phyloP scores from a whole-genome alignment of 2,113 vertebrate genomes.

The Epinephelus fuscoguttatus region DNA sequence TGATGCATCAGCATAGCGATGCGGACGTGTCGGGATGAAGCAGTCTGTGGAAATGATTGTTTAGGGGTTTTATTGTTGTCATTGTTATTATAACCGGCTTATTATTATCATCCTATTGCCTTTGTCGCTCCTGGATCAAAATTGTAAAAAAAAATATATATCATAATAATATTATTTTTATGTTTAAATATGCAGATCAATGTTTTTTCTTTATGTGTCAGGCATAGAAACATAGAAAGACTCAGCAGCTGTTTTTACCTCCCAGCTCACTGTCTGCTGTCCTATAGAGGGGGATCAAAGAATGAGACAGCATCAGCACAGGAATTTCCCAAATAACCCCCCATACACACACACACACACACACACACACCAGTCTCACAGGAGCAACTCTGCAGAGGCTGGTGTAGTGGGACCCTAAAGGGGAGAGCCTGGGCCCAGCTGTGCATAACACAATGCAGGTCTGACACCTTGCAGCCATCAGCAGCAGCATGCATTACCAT shows the following conservation, averaged over 20 bases:
- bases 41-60: not conserved
- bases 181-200: not conserved
- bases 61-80: not conserved
- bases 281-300: not conserved
- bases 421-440: not conserved
- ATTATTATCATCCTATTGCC: not conserved
- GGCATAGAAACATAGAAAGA: not conserved
- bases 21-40: not conserved
- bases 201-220: not conserved
- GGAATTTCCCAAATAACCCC: conserved; percentile 54
- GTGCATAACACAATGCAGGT: not conserved
- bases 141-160: not conserved
- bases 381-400: conserved; percentile 19
- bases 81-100: not conserved
- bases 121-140: not conserved
- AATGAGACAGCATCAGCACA: conserved; percentile 45
- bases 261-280: conserved; percentile 13
- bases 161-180: not conserved
- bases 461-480: not conserved
- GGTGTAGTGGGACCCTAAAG: not conserved
- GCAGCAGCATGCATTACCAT: not conserved
- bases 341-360: not conserved
- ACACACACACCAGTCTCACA: not conserved
- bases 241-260: conserved; percentile 24
- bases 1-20: conserved; percentile 42